These are phyloP conservation scores for Cliona cf. orientalis DNA, from an alignment of 37 sponge, comb jelly and placozoan genomes.

Conservation along the genomic window DNA sequence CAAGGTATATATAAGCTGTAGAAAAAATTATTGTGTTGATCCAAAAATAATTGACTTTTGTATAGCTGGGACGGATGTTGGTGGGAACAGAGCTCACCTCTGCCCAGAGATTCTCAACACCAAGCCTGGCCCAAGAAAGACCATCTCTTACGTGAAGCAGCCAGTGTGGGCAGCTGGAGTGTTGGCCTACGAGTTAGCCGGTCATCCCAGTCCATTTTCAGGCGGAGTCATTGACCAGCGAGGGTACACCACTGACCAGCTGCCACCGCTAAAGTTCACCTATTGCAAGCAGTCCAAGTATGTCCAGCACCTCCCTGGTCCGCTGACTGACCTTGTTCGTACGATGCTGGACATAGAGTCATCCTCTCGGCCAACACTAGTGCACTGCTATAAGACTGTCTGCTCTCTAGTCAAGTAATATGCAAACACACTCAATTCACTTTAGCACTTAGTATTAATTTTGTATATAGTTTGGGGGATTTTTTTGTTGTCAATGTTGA, in stretches of 20 bases:
- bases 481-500: background rate
- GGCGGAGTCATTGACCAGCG: conserved; percentile 46
- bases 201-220: conserved; percentile 53
- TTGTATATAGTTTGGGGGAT: background rate
- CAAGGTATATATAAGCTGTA: conserved; percentile 32
- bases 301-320: conserved; percentile 9
- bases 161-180: conserved; percentile 90
- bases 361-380: conserved; percentile 27
- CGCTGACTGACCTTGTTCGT: conserved; percentile 8
- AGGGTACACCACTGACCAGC: conserved; percentile 27
- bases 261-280: conserved; percentile 56
- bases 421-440: no score
- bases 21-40: no score
- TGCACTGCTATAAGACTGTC: conserved; percentile 11
- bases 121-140: conserved; percentile 56
- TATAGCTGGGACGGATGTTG: conserved; percentile 44
- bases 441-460: background rate
- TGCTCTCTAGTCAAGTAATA: background rate
- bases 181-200: conserved; percentile 78
- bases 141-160: conserved; percentile 62
- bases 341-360: conserved; percentile 43
- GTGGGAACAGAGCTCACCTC: conserved; percentile 74
- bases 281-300: conserved; percentile 26
- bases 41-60: background rate
- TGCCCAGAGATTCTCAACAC: conserved; percentile 79